phyloP scores from a whole-genome alignment of 2,888 invertebrate genomes.

The Gastracanthus pulcherrimus region DNA sequence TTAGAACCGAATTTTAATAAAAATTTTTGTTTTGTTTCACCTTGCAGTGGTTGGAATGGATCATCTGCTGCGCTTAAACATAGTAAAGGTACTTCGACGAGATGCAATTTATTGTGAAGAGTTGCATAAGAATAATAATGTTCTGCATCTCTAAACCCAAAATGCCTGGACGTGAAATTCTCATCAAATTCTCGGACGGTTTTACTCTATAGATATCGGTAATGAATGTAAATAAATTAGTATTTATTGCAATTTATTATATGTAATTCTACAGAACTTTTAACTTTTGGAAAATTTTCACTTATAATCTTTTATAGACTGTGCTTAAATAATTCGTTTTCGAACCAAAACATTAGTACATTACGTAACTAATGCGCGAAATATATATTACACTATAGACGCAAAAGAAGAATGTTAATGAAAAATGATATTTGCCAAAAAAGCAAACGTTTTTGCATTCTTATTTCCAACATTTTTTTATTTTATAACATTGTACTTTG shows the following conservation, averaged over 20 bases:
- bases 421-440: too few relatives aligned
- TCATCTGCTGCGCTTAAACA: constrained; percentile 92
- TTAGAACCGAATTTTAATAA: background rate
- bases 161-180: constrained; percentile 87
- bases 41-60: constrained; percentile 88
- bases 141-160: constrained; percentile 87
- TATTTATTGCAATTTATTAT: background rate
- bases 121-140: constrained; percentile 88
- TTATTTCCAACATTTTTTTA: too few relatives aligned
- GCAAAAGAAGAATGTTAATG: too few relatives aligned
- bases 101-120: constrained; percentile 84
- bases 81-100: constrained; percentile 85
- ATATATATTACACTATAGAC: too few relatives aligned
- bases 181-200: constrained; percentile 89
- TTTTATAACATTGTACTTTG: too few relatives aligned
- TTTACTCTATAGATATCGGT: constrained; percentile 78
- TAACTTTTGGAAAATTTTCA: too few relatives aligned
- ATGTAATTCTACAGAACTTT: background rate
- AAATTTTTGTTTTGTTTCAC: constrained; percentile 68
- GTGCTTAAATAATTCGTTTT: too few relatives aligned
- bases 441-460: too few relatives aligned
- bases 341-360: too few relatives aligned
- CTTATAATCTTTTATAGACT: too few relatives aligned
- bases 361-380: too few relatives aligned
- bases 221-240: background rate